Conservation (phyloP, 2,797 vertebrate genomes). For the Aphelocoma californica region DNA sequence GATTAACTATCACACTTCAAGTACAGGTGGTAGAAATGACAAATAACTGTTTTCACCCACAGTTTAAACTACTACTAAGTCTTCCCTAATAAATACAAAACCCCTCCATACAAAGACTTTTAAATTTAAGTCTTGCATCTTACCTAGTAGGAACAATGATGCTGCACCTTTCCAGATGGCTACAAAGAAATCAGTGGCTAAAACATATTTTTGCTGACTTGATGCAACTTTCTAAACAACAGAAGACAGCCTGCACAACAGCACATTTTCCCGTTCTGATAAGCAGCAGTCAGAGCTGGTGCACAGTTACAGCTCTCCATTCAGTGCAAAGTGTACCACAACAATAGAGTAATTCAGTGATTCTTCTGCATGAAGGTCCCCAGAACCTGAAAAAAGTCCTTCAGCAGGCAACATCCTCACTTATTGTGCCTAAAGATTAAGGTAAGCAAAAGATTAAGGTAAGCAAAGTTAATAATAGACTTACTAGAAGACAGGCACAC, state of each 20-base stretch:
- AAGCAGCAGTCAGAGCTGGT: not conserved
- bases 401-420: not conserved
- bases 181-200: not conserved
- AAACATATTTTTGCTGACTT: constrained; percentile 36
- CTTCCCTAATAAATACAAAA: not conserved
- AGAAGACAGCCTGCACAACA: constrained; percentile 11
- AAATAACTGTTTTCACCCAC: not conserved
- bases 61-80: not conserved
- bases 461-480: constrained; percentile 16
- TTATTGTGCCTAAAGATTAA: not conserved
- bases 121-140: not conserved
- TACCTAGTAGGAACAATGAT: constrained; percentile 23
- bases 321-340: not conserved
- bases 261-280: not conserved
- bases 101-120: not conserved
- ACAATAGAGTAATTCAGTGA: not conserved
- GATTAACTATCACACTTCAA: not conserved
- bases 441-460: constrained; percentile 18
- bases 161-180: constrained; percentile 6
- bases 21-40: not conserved
- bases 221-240: constrained; percentile 19
- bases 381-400: not conserved
- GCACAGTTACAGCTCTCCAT: not conserved
- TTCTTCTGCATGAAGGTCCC: not conserved
- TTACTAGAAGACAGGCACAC: not conserved